These are phyloP conservation scores for Stratiomys singularior DNA, from an alignment of 2,888 invertebrate genomes.

Conservation along the genomic window DNA sequence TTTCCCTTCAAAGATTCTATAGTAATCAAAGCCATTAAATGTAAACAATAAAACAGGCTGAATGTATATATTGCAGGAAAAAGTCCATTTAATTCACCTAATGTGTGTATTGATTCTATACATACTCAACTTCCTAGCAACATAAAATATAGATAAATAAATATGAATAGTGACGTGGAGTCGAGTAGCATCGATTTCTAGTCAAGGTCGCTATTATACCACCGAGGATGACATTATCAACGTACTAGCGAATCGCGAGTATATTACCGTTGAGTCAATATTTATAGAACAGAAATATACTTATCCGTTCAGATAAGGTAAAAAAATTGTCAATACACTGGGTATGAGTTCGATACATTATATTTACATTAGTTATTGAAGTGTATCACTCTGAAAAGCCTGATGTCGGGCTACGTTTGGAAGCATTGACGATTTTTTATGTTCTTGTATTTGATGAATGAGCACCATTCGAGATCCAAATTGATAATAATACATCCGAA, in stretches of 20 bases:
- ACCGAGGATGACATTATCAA: not conserved
- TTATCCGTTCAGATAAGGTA: too few species aligned
- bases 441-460: too few species aligned
- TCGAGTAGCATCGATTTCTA: not conserved
- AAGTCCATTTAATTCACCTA: not conserved
- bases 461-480: too few species aligned
- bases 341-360: too few species aligned
- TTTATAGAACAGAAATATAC: not conserved
- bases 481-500: too few species aligned
- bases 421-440: too few species aligned
- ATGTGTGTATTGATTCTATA: not conserved
- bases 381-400: too few species aligned
- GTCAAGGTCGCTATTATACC: not conserved
- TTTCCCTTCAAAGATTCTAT: not conserved
- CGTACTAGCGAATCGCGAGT: not conserved
- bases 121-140: not conserved
- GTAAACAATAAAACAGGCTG: not conserved
- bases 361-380: too few species aligned
- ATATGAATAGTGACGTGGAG: not conserved
- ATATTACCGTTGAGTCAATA: conserved; percentile 8
- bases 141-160: not conserved
- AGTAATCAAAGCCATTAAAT: not conserved
- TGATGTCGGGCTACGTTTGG: too few species aligned
- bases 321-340: too few species aligned
- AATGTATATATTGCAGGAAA: not conserved